These are phyloP conservation scores for Drosophila paramelanica DNA, from an alignment of 2,888 invertebrate genomes.

Conservation along the genomic window DNA sequence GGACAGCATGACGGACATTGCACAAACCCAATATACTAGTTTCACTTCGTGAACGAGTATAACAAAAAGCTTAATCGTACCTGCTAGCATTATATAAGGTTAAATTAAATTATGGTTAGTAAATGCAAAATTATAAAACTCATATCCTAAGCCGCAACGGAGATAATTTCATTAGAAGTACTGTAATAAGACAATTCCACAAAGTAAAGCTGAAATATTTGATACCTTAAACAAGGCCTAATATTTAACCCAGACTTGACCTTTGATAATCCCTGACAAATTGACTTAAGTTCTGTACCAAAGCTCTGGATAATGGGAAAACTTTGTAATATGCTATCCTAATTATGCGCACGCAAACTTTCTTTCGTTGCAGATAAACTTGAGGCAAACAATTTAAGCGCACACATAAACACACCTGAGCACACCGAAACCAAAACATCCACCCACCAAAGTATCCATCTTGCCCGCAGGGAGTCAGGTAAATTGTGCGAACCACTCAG, in stretches of 20 bases:
- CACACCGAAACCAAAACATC: not conserved
- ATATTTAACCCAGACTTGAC: slow-evolving; percentile 11
- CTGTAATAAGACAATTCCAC: not conserved
- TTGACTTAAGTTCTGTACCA: slow-evolving; percentile 36
- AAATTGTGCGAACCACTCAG: slow-evolving; percentile 19
- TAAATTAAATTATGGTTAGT: too few relatives aligned
- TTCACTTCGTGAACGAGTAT: too few relatives aligned
- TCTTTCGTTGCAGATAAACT: slow-evolving; percentile 62
- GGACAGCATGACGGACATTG: too few relatives aligned
- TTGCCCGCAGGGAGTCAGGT: not conserved
- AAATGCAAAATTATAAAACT: not conserved
- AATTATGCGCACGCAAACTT: slow-evolving; percentile 60
- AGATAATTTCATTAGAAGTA: not conserved
- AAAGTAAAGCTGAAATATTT: not conserved
- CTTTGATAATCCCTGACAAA: slow-evolving; percentile 43
- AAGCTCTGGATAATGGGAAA: slow-evolving; percentile 56
- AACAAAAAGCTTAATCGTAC: too few relatives aligned
- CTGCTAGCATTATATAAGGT: too few relatives aligned
- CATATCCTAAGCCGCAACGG: too few relatives aligned
- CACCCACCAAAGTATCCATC: not conserved
- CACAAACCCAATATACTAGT: too few relatives aligned
- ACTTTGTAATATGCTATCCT: slow-evolving; percentile 49
- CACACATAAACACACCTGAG: slow-evolving; percentile 20
- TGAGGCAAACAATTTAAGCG: slow-evolving; percentile 38
- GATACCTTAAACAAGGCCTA: not conserved